Evolutionary conservation across 2,113 vertebrate species (phyloP).

Genomic region (Arvicanthis niloticus): DNA sequence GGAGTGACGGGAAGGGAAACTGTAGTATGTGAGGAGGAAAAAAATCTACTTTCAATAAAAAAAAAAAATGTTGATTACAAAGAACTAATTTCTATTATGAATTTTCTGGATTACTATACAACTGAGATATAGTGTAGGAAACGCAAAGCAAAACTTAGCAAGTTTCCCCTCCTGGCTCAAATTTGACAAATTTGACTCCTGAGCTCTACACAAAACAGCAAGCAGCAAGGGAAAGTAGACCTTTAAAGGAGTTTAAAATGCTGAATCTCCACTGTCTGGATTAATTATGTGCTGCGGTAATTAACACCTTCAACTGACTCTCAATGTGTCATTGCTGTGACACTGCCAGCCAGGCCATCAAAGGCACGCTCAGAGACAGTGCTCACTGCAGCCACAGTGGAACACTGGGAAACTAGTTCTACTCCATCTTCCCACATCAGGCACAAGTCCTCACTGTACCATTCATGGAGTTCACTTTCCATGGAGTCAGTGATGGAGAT

Average conservation of each 20-base stretch:
- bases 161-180: no score
- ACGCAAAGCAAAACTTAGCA: no score
- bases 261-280: slow-evolving; percentile 21
- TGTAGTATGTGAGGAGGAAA: no score
- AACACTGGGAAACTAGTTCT: not conserved
- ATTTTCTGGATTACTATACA: not conserved
- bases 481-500: not conserved
- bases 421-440: not conserved
- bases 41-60: no score
- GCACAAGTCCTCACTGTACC: not conserved
- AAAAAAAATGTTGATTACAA: no score
- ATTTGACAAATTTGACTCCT: slow-evolving; percentile 25
- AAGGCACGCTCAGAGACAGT: not conserved
- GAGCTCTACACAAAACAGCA: slow-evolving; percentile 58
- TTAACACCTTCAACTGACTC: slow-evolving; percentile 51
- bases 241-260: slow-evolving; percentile 5
- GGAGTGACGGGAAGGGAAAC: no score
- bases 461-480: not conserved
- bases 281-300: slow-evolving; percentile 47
- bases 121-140: no score
- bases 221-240: slow-evolving; percentile 37
- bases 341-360: not conserved
- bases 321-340: not conserved
- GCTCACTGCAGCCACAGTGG: not conserved
- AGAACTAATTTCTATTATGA: no score